Percentiles rank a stretch among this genome's conserved stretches.
Evolutionary conservation across 92 coral and sea anemone species (phyloP).

Genomic region (Heliopora coerulea): DNA sequence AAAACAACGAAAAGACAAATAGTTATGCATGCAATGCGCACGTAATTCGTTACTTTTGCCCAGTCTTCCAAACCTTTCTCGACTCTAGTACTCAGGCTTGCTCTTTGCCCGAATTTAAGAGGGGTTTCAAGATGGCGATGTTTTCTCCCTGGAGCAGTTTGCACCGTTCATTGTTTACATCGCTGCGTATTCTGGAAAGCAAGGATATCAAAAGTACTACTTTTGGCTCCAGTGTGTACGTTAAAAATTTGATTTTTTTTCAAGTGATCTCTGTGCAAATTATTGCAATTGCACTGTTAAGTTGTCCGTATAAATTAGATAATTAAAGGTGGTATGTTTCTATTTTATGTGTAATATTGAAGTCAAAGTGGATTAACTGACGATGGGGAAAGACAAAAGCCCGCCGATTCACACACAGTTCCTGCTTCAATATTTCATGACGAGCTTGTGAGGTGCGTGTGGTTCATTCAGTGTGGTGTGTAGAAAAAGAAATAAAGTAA

Average conservation of each 20-base stretch:
- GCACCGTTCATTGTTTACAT: conserved; percentile 13
- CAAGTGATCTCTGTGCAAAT: not conserved
- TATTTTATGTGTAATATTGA: not conserved
- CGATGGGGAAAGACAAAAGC: conserved; percentile 58
- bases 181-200: conserved; percentile 14
- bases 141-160: conserved; percentile 29
- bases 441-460: conserved; percentile 78
- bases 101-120: conserved; percentile 9
- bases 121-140: conserved; percentile 37
- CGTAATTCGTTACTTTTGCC: too few species aligned
- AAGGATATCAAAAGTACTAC: not conserved
- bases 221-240: conserved; percentile 19
- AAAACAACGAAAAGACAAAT: too few species aligned
- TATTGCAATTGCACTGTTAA: not conserved
- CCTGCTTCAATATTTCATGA: conserved; percentile 79
- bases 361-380: conserved; percentile 24
- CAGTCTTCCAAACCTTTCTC: not conserved
- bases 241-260: not conserved
- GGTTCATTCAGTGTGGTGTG: too few species aligned
- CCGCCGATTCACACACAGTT: conserved; percentile 79
- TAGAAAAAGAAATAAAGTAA: too few species aligned
- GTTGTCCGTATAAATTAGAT: not conserved
- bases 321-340: not conserved
- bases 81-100: conserved; percentile 14
- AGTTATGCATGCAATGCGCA: too few species aligned